A percentile compares a stretch with the other conserved stretches of the same genome.
Evolutionary conservation across 2,113 vertebrate species (phyloP).

Genomic region (Psephotus haematonotus): DNA sequence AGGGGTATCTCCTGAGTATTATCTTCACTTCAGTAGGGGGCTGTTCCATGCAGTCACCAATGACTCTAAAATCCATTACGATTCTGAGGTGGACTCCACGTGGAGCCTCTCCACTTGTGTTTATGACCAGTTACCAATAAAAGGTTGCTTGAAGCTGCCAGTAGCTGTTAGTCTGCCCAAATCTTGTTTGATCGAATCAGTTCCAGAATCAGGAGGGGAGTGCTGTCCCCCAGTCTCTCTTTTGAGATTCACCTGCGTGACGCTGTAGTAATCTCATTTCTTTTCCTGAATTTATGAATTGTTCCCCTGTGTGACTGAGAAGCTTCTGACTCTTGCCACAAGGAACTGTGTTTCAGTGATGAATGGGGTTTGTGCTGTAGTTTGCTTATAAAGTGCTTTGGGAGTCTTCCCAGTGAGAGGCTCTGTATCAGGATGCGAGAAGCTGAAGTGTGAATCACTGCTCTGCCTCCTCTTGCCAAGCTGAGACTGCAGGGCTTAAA

Average conservation of each 20-base stretch:
- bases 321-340: neutral
- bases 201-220: rapidly evolving
- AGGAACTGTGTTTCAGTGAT: rapidly evolving
- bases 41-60: neutral
- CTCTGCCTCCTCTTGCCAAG: neutral
- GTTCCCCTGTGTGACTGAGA: neutral
- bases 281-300: neutral
- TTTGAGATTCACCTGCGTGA: neutral
- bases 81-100: neutral
- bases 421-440: neutral
- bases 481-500: neutral
- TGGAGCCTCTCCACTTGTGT: neutral
- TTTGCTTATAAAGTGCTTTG: neutral
- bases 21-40: neutral
- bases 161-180: neutral
- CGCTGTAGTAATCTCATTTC: neutral
- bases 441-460: neutral
- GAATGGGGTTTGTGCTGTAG: neutral
- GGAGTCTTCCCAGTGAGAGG: neutral
- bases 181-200: neutral
- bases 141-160: neutral
- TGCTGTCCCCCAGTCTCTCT: neutral
- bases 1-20: neutral
- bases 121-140: neutral
- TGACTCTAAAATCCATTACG: neutral